Evolutionary conservation across 2,797 vertebrate genomes (phyloP), one percentile per base, ranked within the genome.

Genomic region (Gila robusta): DNA sequence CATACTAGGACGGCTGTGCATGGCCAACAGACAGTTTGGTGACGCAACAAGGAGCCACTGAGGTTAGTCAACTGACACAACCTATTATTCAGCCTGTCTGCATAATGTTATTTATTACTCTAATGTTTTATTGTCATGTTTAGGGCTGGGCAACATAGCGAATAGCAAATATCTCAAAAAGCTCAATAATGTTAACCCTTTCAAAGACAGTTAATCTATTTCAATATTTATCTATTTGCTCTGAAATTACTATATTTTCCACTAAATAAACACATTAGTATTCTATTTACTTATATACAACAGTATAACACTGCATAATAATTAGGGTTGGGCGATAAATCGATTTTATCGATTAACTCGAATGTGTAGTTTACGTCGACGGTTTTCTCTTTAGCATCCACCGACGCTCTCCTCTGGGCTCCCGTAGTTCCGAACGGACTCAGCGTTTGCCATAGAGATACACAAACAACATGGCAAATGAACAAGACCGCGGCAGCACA

Each of bases 1-100:
- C 21, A 23, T 73, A 17, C 85, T 83, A 97, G 97, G 96, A 97
- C 86, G 95, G 96, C 92, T 96, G 93, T 89, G 91, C 96, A 92
- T 97, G 97, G 96, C 95, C 96, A 92, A 93, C 95, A 86, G 95
- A 96, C 82, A 95, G 91, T 91, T 93, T 95, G 3, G 91, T 95
- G 88, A 93, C 95, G 0, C 94, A 92, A 87, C 96, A 96, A 66
- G 94, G 93, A 90, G 90, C 94, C 90, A 95, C 96, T 83, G 96
- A 97, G 96, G 97, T 97, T 94, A 87, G 69, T 66, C 67, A 39
- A 41, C 70, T 66, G 16, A 71, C 52, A n/a, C 9, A 1, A 77
- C 47, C 32, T 62, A 26, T 83, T 41, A 67, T 59, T 35, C 17
- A 76, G 41, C 49, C 49, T 39, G 21, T 62, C 26, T 78, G 47